Evolutionary conservation across 2,888 invertebrate species (phyloP), one percentile per base, ranked within the genome.

Genomic region (Macaria notata): DNA sequence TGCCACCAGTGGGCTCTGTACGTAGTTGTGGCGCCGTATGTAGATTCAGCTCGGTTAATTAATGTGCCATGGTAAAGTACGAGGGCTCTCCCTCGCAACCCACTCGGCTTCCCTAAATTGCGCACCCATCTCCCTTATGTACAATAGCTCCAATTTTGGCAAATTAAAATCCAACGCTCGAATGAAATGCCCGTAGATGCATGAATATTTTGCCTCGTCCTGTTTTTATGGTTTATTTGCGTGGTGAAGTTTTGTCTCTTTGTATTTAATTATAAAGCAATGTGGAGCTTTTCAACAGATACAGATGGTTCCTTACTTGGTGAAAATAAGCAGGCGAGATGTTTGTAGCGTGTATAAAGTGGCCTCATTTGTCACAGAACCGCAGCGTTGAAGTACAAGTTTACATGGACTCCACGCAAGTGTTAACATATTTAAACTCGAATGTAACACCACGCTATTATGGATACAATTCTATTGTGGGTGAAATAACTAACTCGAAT

Each of bases 41-140:
- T 88, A 90, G 84, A 88, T 89, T 85, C 84, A 78, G 78, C 77
- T 81, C 79, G 81, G 84, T 88, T 89, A 90, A 90, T 90, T 89
- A 89, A 90, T 89, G 89, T 88, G 85, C 82, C 81, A 82, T 83
- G 83, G 87, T 84, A 86, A 82, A 86, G 84, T 84, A 85, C 81
- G 85, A 84, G 81, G 82, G 74, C 75, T 78, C 81, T 78, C 86
- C 83, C 85, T 77, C 79, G 74, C 74, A 76, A 76, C 79, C 84
- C 78, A 74, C 75, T 69, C 78, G 84, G 83, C 79, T 81, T 82
- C 76, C 80, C 82, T 86, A 88, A 88, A 88, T 88, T 87, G 87
- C 81, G 81, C 86, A 81, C 84, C 85, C 83, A 84, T 86, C 83
- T 82, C 84, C 82, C 84, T 75, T 76, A 76, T 80, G 83, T 83